A percentile compares a stretch with the other conserved stretches of the same genome.
phyloP scores from a whole-genome alignment of 1,140 invertebrate genomes.

The Monochamus saltuarius region DNA sequence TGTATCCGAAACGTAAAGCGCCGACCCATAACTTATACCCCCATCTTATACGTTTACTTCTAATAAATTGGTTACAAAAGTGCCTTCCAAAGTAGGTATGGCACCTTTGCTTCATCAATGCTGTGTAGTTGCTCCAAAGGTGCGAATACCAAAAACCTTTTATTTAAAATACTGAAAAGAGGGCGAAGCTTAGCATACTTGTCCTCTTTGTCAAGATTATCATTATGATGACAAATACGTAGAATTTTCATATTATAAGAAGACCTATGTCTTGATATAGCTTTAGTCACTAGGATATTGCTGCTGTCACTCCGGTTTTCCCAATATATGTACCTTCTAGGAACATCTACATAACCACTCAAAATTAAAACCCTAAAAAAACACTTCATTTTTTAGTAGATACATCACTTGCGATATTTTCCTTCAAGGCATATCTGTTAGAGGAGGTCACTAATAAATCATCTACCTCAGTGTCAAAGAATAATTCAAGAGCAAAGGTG shows the following conservation, averaged over 20 bases:
- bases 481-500: too few relatives aligned
- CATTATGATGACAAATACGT: constrained; percentile 22
- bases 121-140: constrained; percentile 27
- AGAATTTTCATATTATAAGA: constrained; percentile 26
- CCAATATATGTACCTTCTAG: constrained; percentile 29
- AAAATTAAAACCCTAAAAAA: constrained; percentile 27
- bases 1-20: constrained; percentile 28
- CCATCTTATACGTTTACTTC: constrained; percentile 39
- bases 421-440: too few relatives aligned
- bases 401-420: too few relatives aligned
- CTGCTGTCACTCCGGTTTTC: constrained; percentile 20
- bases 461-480: too few relatives aligned
- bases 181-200: constrained; percentile 13
- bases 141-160: constrained; percentile 28
- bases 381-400: too few relatives aligned
- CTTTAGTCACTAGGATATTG: constrained; percentile 24
- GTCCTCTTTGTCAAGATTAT: constrained; percentile 10
- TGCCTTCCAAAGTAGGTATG: constrained; percentile 43
- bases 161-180: constrained; percentile 21
- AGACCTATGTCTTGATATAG: constrained; percentile 29
- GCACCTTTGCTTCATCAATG: constrained; percentile 41
- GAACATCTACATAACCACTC: constrained; percentile 29
- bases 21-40: constrained; percentile 42
- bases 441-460: too few relatives aligned
- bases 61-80: too few relatives aligned